Percentiles rank a stretch among this genome's conserved stretches.
phyloP scores from a whole-genome alignment of 1,140 invertebrate species.

The Lepidurus couesii region DNA sequence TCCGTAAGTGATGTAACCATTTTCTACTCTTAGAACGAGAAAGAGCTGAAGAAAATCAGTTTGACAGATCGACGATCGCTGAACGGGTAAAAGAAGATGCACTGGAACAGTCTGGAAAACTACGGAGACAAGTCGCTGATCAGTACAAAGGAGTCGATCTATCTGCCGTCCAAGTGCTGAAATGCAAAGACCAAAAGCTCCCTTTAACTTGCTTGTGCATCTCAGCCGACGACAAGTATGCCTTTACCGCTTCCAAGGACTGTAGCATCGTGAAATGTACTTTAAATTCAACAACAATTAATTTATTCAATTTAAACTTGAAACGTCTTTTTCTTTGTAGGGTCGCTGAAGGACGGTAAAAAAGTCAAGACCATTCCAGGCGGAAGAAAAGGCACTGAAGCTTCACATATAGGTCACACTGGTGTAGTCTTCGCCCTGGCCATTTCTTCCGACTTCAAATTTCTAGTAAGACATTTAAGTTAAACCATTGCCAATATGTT shows the following conservation, averaged over 20 bases:
- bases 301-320: background rate
- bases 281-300: slow-evolving; percentile 24
- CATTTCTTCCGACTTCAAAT: slow-evolving; percentile 77
- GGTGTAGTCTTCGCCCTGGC: slow-evolving; percentile 63
- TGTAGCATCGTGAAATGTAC: slow-evolving; percentile 79
- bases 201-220: slow-evolving; percentile 76
- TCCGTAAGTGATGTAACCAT: too few species aligned
- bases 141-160: slow-evolving; percentile 51
- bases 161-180: slow-evolving; percentile 51
- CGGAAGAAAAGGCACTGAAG: slow-evolving; percentile 44
- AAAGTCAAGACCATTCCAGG: slow-evolving; percentile 47
- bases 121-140: slow-evolving; percentile 66
- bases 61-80: slow-evolving; percentile 58
- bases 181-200: slow-evolving; percentile 66
- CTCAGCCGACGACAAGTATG: slow-evolving; percentile 62
- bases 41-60: slow-evolving; percentile 58
- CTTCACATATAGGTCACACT: slow-evolving; percentile 46
- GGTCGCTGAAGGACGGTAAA: slow-evolving; percentile 50
- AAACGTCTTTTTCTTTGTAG: slow-evolving; percentile 40
- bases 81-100: slow-evolving; percentile 73
- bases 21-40: slow-evolving; percentile 54
- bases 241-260: slow-evolving; percentile 84
- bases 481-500: background rate
- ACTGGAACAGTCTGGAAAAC: slow-evolving; percentile 72
- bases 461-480: slow-evolving; percentile 55